Base-by-base conservation (phyloP, 2,113 vertebrate genomes). In the Osmerus mordax region DNA sequence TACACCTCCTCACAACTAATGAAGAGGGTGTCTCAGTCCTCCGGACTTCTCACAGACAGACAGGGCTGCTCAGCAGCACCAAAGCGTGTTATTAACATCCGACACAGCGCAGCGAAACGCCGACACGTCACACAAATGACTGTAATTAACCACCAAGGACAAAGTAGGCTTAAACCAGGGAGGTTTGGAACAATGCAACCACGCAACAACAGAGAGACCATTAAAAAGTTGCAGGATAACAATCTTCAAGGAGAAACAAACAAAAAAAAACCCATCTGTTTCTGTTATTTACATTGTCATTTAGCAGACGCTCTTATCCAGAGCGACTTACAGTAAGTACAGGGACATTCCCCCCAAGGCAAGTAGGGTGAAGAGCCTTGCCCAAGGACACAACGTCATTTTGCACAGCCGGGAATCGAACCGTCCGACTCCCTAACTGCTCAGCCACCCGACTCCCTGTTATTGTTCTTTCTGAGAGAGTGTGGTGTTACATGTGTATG, bases 61-160 rank as follows among this genome's bases (percentile, higher is more conserved):
- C 68, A 74, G 67, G 76, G 73, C 77, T 78, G 66, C 25, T 79
- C 81, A 68, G 82, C 78, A 70, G 79, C 78, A 79, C 66, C 80
- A 88, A 89, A 89, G 85, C 81, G 53, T 90, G 87, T 87, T 90
- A 91, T 92, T 93, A 92, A 81, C 83, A 76, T 23, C 84, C 76
- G 81, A 89, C 86, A 81, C 81, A 3, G 68, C 69, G n/a, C 71
- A 74, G 75, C 67, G 72, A 78, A 76, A 70, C 71, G 70, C 85
- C 83, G 88, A 91, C 84, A 87, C 81, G 15, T 18, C 77, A 79
- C 67, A 56, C 77, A 88, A 90, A 91, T 92, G 80, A 91, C 89
- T 91, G 88, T 90, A 91, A 92, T 93, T 89, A 90, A 75, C 74
- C 82, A 80, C 67, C 81, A 65, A 76, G 79, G 78, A 79, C 84